Percentiles rank a stretch among this genome's conserved stretches.
Conservation (phyloP, 2,888 invertebrate genomes). For the Aporophyla nigra region DNA sequence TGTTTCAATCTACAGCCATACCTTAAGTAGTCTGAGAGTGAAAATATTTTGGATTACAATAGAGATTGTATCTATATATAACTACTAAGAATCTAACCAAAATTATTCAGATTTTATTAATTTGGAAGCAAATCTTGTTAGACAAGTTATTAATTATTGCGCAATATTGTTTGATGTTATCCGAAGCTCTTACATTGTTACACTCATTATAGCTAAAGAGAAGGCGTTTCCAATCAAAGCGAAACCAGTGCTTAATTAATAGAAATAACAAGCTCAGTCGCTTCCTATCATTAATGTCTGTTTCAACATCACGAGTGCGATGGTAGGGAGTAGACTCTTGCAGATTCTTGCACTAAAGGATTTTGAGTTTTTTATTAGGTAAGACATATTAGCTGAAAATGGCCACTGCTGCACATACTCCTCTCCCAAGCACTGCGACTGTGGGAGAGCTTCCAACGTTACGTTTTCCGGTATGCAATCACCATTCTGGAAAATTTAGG, state of each 20-base stretch:
- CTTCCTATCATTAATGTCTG: conserved; percentile 32
- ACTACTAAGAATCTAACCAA: conserved; percentile 1
- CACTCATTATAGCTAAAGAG: conserved; percentile 41
- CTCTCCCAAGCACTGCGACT: too few species aligned
- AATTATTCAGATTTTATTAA: conserved; percentile 37
- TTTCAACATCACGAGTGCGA: background rate
- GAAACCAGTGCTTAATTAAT: conserved; percentile 51
- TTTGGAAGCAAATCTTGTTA: conserved; percentile 29
- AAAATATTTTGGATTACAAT: conserved; percentile 8
- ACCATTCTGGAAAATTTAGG: background rate
- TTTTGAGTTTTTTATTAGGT: background rate
- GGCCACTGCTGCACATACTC: background rate
- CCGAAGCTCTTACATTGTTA: conserved; percentile 39
- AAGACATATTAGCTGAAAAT: background rate
- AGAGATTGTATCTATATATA: background rate
- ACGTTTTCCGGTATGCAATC: background rate
- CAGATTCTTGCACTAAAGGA: background rate
- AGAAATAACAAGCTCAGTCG: conserved; percentile 44
- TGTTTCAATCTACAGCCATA: background rate
- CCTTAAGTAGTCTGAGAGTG: background rate
- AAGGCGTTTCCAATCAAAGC: conserved; percentile 43
- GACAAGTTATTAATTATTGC: conserved; percentile 43
- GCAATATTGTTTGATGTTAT: conserved; percentile 55
- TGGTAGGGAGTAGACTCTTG: background rate
- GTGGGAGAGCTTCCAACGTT: background rate